These are phyloP conservation scores for Diachasma alloeum DNA, from an alignment of 1,140 invertebrate genomes.

Conservation along the genomic window DNA sequence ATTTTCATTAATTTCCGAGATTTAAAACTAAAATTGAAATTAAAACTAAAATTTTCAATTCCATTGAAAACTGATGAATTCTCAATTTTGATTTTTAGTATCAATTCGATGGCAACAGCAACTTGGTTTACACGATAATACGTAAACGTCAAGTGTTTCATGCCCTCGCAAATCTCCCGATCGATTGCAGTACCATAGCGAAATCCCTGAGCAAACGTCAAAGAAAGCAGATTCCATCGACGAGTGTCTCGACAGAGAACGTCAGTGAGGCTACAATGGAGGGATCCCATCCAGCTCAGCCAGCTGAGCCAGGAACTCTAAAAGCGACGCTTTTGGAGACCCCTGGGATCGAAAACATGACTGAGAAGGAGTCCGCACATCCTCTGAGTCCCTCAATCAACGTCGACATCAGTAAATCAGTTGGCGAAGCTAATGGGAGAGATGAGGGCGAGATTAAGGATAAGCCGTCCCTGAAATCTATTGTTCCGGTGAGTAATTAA, in stretches of 20 bases:
- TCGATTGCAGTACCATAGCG: conserved; percentile 88
- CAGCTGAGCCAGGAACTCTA: conserved; percentile 89
- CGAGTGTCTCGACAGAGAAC: conserved; percentile 60
- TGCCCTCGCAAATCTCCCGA: conserved; percentile 92
- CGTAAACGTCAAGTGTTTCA: conserved; percentile 98
- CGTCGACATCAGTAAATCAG: conserved; percentile 41
- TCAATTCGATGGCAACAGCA: conserved; percentile 99
- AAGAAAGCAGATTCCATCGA: conserved; percentile 59
- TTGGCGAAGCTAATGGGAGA: conserved; percentile 32
- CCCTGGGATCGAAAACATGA: conserved; percentile 92
- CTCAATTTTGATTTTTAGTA: conserved; percentile 67
- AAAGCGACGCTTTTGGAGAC: conserved; percentile 91
- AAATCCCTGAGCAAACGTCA: conserved; percentile 80
- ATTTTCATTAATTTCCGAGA: no score
- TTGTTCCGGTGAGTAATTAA: conserved; percentile 49
- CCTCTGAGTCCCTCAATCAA: conserved; percentile 64
- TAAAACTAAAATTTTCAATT: no score
- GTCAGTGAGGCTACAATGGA: conserved; percentile 78
- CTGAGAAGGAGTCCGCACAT: conserved; percentile 90
- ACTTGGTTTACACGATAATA: conserved; percentile 99
- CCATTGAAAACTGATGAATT: background rate
- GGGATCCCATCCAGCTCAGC: conserved; percentile 83
- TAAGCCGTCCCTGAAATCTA: conserved; percentile 43
- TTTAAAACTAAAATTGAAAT: no score
- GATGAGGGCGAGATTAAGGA: conserved; percentile 32